Evolutionary conservation across 2,113 vertebrate genomes (phyloP).

Genomic region (Apteryx mantelli): DNA sequence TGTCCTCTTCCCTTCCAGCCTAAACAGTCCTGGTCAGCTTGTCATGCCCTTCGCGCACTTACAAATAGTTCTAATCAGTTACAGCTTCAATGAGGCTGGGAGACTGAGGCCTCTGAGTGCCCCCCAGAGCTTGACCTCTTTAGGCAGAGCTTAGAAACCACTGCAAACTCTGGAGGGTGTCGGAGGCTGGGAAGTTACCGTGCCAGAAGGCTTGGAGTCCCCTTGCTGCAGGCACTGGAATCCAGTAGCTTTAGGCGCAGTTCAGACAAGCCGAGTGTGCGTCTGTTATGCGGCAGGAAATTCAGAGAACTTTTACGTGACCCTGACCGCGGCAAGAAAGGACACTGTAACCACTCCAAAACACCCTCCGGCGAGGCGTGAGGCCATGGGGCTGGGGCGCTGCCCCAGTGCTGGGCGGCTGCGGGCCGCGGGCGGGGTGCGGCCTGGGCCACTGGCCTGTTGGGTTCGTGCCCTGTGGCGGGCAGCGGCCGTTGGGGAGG

Average conservation of each 20-base stretch:
- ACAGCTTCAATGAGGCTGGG: not conserved
- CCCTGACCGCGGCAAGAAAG: not conserved
- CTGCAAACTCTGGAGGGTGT: not conserved
- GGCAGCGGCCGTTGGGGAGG: too few species aligned
- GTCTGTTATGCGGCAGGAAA: not conserved
- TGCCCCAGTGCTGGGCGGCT: too few species aligned
- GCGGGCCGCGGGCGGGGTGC: too few species aligned
- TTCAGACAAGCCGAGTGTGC: too few species aligned
- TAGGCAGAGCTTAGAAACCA: not conserved
- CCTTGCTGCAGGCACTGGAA: not conserved
- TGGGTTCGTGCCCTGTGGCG: too few species aligned
- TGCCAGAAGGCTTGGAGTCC: not conserved
- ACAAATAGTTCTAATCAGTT: not conserved
- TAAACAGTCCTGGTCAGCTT: not conserved
- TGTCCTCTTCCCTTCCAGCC: not conserved
- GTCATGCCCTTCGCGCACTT: not conserved
- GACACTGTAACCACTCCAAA: too few species aligned
- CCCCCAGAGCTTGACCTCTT: not conserved
- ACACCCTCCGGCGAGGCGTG: too few species aligned
- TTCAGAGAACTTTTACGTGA: not conserved
- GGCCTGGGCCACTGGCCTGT: too few species aligned
- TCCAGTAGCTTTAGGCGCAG: too few species aligned
- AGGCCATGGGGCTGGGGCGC: too few species aligned
- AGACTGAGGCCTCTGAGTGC: not conserved
- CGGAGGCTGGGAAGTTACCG: not conserved